phyloP scores from a whole-genome alignment of 2,113 vertebrate species.

The Aegotheles bennettii region DNA sequence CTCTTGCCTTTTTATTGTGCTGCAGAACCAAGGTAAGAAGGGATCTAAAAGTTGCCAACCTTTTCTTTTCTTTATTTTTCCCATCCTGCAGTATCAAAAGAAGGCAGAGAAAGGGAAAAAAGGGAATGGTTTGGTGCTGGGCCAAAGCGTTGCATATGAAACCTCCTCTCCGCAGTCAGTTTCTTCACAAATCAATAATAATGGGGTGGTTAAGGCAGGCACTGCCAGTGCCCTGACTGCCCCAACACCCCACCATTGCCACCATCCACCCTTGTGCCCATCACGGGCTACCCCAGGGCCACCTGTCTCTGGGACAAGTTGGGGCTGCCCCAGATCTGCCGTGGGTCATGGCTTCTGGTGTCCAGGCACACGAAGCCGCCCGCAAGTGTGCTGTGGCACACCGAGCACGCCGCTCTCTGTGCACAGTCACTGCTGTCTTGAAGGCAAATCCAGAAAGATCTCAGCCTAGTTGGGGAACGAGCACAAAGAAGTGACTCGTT shows the following conservation, averaged over 20 bases:
- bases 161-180: not conserved
- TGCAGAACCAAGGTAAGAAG: not conserved
- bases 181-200: not conserved
- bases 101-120: not conserved
- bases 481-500: not conserved
- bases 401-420: accelerated
- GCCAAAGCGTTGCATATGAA: not conserved
- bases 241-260: not conserved
- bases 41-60: not conserved
- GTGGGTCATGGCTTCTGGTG: not conserved
- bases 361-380: not conserved
- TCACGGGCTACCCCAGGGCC: not conserved
- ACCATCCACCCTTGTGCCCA: not conserved
- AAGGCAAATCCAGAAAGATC: not conserved
- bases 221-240: not conserved
- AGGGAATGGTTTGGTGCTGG: not conserved
- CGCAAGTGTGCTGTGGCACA: accelerated
- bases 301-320: not conserved
- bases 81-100: not conserved
- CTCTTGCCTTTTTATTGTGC: not conserved
- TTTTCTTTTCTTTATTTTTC: not conserved
- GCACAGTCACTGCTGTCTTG: not conserved
- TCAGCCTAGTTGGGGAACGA: not conserved
- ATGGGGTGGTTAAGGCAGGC: not conserved
- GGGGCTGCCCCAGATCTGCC: not conserved